Evolutionary conservation across 2,888 invertebrate genomes (phyloP), one percentile per base, ranked within the genome.

Genomic region (Erebia epiphron): DNA sequence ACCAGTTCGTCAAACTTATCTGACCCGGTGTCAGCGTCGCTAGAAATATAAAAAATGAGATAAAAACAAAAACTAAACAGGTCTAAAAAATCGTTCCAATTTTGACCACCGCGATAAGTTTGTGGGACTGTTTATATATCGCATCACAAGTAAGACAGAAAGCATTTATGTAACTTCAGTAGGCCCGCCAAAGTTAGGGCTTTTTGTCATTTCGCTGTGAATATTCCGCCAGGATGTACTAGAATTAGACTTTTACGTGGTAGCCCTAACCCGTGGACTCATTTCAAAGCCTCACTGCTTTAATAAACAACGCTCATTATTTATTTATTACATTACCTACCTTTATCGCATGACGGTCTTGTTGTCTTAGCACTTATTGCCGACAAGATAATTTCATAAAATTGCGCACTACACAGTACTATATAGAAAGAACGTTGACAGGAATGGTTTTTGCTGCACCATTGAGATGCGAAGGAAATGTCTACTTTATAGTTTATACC

Each of bases 281-380:
- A 79, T 77, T 81, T 79, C 70, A 76, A 76, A 76, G 73, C 71
- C 74, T 71, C 67, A 75, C 72, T 75, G 76, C 72, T 76, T 76
- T 69, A 73, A 70, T 74, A 76, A 77, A 78, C 75, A 77, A 64
- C 66, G 41, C 63, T 73, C 72, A 76, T 73, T 75, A 73, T 71
- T 70, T 73, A 75, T 75, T 75, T 77, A 75, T 72, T 73, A 72
- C 68, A 63, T 74, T 76, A 74, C 67, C 63, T 49, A 18, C 41
- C 62, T 73, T 73, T 70, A 70, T 70, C 56, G 65, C 61, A 73
- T 68, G 68, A 73, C 41, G 67, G 65, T 69, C 68, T 67, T 64
- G 72, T 57, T 66, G 70, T 71, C 70, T 74, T 68, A 70, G 68
- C 67, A 60, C 54, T 67, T 73, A 73, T 72, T 69, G 62, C 69